Percentiles rank a stretch among this genome's conserved stretches.
These are phyloP conservation scores for Drosophila bipectinata DNA, from an alignment of 1,140 invertebrate genomes.

Conservation along the genomic window DNA sequence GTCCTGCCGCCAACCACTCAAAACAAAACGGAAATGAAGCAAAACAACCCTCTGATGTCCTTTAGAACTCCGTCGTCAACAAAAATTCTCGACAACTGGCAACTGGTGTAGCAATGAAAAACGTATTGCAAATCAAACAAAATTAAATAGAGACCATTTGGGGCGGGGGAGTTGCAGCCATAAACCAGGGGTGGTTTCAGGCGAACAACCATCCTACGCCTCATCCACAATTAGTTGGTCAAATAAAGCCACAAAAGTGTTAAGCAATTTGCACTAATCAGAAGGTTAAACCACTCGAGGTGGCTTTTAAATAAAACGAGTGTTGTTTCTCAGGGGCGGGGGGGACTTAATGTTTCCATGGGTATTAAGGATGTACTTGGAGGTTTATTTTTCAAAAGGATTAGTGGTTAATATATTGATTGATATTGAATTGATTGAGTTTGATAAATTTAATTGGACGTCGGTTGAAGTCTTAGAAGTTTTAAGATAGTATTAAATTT, in stretches of 20 bases:
- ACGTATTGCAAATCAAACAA: conserved; percentile 82
- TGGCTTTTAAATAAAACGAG: not conserved
- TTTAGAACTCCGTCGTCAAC: conserved; percentile 42
- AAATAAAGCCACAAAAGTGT: conserved; percentile 81
- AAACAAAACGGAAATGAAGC: conserved; percentile 78
- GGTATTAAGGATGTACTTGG: not conserved
- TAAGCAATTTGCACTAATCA: conserved; percentile 77
- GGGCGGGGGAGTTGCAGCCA: conserved; percentile 35
- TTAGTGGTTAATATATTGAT: not conserved
- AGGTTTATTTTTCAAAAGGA: not conserved
- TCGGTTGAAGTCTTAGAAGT: not conserved
- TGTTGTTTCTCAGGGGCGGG: not conserved
- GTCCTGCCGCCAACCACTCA: conserved; percentile 61
- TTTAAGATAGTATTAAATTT: not conserved
- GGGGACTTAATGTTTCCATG: conserved; percentile 12
- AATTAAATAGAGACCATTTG: conserved; percentile 73
- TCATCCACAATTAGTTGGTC: conserved; percentile 78
- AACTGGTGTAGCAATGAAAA: conserved; percentile 74
- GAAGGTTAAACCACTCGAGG: conserved; percentile 50
- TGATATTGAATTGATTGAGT: not conserved
- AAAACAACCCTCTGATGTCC: conserved; percentile 68
- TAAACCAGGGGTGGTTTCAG: conserved; percentile 7
- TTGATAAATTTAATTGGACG: too few relatives aligned
- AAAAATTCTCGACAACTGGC: conserved; percentile 28
- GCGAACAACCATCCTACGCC: not conserved